Evolutionary conservation across 2,888 invertebrate species (phyloP), one percentile per base, ranked within the genome.

Genomic region (Agrenia bidenticulata): DNA sequence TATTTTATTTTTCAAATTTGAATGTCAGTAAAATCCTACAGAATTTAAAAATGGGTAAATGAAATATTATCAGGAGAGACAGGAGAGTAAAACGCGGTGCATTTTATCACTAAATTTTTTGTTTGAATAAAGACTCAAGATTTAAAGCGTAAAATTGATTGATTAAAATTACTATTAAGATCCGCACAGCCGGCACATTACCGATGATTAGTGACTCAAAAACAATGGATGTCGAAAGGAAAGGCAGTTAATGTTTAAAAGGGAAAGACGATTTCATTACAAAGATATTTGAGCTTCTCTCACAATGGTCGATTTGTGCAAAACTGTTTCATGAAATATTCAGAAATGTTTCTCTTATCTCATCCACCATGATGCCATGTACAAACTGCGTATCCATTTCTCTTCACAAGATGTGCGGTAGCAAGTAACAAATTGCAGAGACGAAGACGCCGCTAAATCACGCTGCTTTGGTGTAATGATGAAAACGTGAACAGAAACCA

Each of bases 381-480:
- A 15, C n/a, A n/a, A n/a, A n/a, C 45, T 45, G 45, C 32, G 11
- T 32, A 32, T 4, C 32, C 32, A 32, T 32, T 32, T 32, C 4
- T 45, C 45, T 15, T n/a, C n/a, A 5, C 45, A 45, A 17, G n/a
- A 9, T 45, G 19, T 45, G 45, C 4, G 32, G 45, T 15, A 45
- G 9, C 15, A 15, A 45, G 45, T 45, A 45, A 45, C 45, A 45
- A 45, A 45, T 45, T 45, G 19, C 45, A 45, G 15, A 45, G 45
- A 45, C 45, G 45, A 45, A 32, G 32, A 32, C n/a, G 9, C 13
- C 24, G 55, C 55, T 27, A 55, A 55, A 27, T 55, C 55, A 55
- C 24, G 27, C 55, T 17, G 45, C 19, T 19, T n/a, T 55, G 24
- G 24, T 55, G 55, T 55, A 55, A 55, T 55, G 55, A 55, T 27